Conservation (phyloP, 2,113 vertebrate genomes). For the Ariopsis seemanni region DNA sequence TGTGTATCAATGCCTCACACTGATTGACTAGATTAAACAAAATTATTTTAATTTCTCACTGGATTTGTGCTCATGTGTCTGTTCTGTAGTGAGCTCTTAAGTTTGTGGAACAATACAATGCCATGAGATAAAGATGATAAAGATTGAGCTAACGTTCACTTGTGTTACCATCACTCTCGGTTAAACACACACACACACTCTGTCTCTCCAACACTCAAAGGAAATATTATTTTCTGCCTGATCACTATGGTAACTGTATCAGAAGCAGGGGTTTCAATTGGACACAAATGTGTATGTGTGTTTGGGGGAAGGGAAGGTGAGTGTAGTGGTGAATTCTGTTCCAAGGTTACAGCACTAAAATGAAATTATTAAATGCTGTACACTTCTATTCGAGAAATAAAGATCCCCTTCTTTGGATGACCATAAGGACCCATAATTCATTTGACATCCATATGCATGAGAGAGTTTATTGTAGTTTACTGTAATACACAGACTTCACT, state of each 20-base stretch:
- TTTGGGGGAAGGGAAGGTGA: not conserved
- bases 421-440: too few species aligned
- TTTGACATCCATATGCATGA: too few species aligned
- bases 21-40: not conserved
- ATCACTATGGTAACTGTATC: conserved; percentile 28
- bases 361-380: not conserved
- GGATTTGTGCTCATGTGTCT: not conserved
- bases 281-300: not conserved
- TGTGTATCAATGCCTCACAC: not conserved
- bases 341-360: not conserved
- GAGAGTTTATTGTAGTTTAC: too few species aligned
- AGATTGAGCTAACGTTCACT: not conserved
- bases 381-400: too few species aligned
- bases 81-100: not conserved
- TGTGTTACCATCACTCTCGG: not conserved
- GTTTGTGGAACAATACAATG: not conserved
- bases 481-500: too few species aligned
- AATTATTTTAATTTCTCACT: not conserved
- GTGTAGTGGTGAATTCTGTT: not conserved
- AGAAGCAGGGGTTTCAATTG: conserved; percentile 4
- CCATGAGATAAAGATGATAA: not conserved
- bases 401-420: too few species aligned
- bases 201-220: not conserved
- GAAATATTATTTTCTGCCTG: conserved; percentile 15
- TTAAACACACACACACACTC: not conserved